phyloP scores from a whole-genome alignment of 2,113 vertebrate genomes.

The Aptenodytes forsteri region DNA sequence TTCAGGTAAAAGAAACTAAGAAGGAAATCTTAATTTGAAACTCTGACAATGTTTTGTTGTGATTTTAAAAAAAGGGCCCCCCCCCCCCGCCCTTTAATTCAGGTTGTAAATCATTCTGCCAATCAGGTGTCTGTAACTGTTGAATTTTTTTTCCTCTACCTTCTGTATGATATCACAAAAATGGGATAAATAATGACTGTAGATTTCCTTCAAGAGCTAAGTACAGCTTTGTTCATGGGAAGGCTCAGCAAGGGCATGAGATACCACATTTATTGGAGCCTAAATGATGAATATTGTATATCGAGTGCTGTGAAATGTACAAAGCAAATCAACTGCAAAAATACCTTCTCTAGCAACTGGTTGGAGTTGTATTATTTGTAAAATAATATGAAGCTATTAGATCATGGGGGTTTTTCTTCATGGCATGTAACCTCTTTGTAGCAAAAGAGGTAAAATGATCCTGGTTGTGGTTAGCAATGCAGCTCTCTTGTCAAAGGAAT shows the following conservation, averaged over 20 bases:
- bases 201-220: not conserved
- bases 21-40: not conserved
- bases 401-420: constrained; percentile 1
- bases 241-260: not conserved
- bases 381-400: constrained; percentile 13
- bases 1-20: not conserved
- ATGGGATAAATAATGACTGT: not conserved
- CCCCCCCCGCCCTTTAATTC: not conserved
- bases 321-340: constrained; percentile 3
- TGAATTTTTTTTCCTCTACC: fast-evolving
- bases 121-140: not conserved
- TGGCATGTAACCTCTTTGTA: constrained; percentile 8
- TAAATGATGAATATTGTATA: not conserved
- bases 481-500: constrained; percentile 34
- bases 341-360: not conserved
- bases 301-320: not conserved
- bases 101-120: not conserved
- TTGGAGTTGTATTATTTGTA: not conserved
- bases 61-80: too few species aligned
- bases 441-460: constrained; percentile 46
- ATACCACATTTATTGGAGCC: not conserved
- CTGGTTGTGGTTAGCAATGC: constrained; percentile 21
- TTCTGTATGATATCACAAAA: not conserved
- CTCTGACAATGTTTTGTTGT: not conserved
- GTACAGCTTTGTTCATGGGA: not conserved